Percentiles rank a stretch among this genome's conserved stretches.
These are phyloP conservation scores for Phengaris alcon DNA, from an alignment of 2,888 invertebrate species.

Conservation along the genomic window DNA sequence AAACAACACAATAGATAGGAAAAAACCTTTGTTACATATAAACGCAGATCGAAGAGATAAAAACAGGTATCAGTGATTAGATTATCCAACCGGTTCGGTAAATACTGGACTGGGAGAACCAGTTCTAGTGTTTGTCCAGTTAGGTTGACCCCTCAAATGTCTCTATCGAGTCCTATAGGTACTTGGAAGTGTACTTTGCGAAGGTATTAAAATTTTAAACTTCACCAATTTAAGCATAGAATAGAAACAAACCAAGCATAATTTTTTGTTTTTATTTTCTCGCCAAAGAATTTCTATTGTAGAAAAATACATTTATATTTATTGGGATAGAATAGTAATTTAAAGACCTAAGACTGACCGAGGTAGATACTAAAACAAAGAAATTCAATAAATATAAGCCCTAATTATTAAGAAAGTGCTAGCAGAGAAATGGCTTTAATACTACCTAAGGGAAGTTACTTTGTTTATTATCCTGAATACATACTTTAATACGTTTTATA, in stretches of 20 bases:
- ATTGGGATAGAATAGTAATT: no score
- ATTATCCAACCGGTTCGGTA: conserved; percentile 22
- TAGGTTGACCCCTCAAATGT: conserved; percentile 23
- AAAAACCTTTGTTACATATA: conserved; percentile 18
- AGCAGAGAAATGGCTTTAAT: neutral
- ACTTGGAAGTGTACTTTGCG: neutral
- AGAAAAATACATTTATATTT: no score
- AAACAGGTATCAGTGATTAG: conserved; percentile 27
- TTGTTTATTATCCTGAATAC: neutral
- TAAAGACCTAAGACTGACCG: no score
- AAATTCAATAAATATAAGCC: no score
- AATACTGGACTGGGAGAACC: conserved; percentile 15
- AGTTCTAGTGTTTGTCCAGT: conserved; percentile 14
- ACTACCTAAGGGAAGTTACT: neutral
- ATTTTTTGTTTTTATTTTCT: no score
- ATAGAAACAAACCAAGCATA: no score
- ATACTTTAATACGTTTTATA: neutral
- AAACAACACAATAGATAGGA: conserved; percentile 26
- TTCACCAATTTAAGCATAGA: no score
- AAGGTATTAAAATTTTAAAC: neutral
- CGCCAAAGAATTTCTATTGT: no score
- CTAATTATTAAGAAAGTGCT: no score
- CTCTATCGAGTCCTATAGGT: conserved; percentile 5
- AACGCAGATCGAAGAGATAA: conserved; percentile 23
- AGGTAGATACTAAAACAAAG: no score